Percentiles rank a stretch among this genome's conserved stretches.
phyloP scores from a whole-genome alignment of 2,888 invertebrate genomes.

The Gandaritis pyraliata region DNA sequence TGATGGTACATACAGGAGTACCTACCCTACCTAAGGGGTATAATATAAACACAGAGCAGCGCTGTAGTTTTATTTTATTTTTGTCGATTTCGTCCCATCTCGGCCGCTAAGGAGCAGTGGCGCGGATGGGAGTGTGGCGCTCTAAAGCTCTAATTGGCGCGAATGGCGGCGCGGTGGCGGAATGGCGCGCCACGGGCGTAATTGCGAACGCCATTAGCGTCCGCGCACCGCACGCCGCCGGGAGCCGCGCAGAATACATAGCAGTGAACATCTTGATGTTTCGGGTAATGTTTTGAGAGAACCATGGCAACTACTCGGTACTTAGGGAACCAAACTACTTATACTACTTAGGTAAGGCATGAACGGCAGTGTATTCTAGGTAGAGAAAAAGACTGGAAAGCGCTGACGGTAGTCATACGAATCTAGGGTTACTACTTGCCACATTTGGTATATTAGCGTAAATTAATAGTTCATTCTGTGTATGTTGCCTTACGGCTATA shows the following conservation, averaged over 20 bases:
- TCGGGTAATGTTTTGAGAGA: slow-evolving; percentile 32
- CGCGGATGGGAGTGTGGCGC: slow-evolving; percentile 4
- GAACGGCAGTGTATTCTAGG: no score
- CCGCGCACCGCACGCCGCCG: slow-evolving; percentile 41
- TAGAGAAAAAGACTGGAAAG: no score
- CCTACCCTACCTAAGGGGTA: no score
- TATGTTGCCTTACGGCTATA: no score
- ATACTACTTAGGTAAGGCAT: no score
- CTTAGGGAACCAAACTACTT: neutral
- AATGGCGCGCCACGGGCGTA: slow-evolving; percentile 43
- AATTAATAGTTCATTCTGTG: no score
- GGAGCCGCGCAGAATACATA: neutral
- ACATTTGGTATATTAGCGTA: no score
- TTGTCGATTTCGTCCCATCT: slow-evolving; percentile 1
- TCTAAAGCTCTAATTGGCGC: slow-evolving; percentile 17
- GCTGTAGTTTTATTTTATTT: neutral
- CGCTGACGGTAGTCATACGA: no score
- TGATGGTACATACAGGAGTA: no score
- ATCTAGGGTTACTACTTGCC: no score
- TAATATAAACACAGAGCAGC: no score
- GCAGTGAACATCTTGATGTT: slow-evolving; percentile 55
- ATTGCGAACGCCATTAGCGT: slow-evolving; percentile 69
- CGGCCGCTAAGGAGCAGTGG: slow-evolving; percentile 10
- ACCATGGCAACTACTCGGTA: no score
- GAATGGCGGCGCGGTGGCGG: slow-evolving; percentile 25